A percentile compares a stretch with the other conserved stretches of the same genome.
Evolutionary conservation across 2,888 invertebrate species (phyloP).

Genomic region (Apotomis betuletana): DNA sequence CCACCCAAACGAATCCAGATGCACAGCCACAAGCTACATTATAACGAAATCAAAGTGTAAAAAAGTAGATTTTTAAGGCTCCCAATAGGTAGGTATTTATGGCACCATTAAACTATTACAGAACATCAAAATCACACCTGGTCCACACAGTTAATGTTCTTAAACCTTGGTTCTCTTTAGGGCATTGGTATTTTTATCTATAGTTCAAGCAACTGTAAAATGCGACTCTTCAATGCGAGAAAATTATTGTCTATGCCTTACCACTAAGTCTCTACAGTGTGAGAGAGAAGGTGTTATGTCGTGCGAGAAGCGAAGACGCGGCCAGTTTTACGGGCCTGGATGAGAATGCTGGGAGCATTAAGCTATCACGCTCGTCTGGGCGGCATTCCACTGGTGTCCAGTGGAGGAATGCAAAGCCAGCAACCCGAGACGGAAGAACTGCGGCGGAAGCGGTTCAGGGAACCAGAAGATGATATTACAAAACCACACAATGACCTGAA

Average conservation of each 20-base stretch:
- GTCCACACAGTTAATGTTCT: slow-evolving; percentile 7
- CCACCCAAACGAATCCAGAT: no score
- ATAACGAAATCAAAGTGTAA: no score
- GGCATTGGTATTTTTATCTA: no score
- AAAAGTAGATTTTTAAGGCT: no score
- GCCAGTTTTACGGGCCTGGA: slow-evolving; percentile 41
- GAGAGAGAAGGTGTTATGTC: no score
- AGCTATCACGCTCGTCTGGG: slow-evolving; percentile 75
- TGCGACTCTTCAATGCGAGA: no score
- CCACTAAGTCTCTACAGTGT: no score
- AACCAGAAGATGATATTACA: slow-evolving; percentile 53
- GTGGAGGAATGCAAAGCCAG: slow-evolving; percentile 75
- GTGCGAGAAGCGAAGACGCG: no score
- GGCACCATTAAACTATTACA: background rate
- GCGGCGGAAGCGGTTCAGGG: slow-evolving; percentile 82
- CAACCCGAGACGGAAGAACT: slow-evolving; percentile 82
- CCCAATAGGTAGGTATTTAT: no score
- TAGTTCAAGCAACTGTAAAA: no score
- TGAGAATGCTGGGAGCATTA: slow-evolving; percentile 71
- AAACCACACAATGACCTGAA: slow-evolving; percentile 52
- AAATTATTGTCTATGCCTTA: no score
- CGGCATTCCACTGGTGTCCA: slow-evolving; percentile 77
- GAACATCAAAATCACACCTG: slow-evolving; percentile 7
- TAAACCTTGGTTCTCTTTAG: slow-evolving; percentile 22
- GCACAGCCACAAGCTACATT: no score